Evolutionary conservation across 2,888 invertebrate genomes (phyloP).

Genomic region (Scaptomyza flava): DNA sequence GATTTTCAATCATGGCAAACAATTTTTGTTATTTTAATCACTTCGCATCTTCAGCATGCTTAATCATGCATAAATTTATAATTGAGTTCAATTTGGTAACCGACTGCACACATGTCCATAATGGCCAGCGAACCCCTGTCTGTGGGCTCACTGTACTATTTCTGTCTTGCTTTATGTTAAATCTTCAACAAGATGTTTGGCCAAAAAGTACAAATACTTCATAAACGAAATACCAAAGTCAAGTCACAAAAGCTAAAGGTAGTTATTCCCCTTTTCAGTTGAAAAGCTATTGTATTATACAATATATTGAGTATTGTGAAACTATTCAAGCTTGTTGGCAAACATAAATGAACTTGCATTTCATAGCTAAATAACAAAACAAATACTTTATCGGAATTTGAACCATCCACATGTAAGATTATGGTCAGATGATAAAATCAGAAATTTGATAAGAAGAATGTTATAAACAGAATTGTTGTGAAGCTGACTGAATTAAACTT

Average conservation of each 20-base stretch:
- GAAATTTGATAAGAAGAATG: not conserved
- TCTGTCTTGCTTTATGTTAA: not conserved
- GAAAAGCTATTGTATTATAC: not conserved
- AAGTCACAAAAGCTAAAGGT: slow-evolving; percentile 1
- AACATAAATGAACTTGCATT: not conserved
- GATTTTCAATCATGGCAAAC: not conserved
- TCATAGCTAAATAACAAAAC: not conserved
- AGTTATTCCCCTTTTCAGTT: not conserved
- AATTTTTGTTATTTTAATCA: slow-evolving; percentile 9
- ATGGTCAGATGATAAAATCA: not conserved
- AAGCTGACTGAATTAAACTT: not conserved
- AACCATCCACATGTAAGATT: not conserved
- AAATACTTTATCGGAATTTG: not conserved
- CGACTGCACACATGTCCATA: slow-evolving; percentile 2
- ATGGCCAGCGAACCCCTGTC: slow-evolving; percentile 2
- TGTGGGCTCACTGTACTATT: not conserved
- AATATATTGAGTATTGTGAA: not conserved
- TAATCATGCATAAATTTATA: slow-evolving; percentile 10
- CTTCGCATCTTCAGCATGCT: slow-evolving; percentile 2
- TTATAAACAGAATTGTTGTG: not conserved
- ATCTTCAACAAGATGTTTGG: slow-evolving; percentile 3
- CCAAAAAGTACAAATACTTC: no score
- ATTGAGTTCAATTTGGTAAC: not conserved
- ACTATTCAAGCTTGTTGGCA: no score
- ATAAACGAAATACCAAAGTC: slow-evolving; percentile 7